These are phyloP conservation scores for Melolontha melolontha DNA, from an alignment of 2,888 invertebrate genomes.

Conservation along the genomic window DNA sequence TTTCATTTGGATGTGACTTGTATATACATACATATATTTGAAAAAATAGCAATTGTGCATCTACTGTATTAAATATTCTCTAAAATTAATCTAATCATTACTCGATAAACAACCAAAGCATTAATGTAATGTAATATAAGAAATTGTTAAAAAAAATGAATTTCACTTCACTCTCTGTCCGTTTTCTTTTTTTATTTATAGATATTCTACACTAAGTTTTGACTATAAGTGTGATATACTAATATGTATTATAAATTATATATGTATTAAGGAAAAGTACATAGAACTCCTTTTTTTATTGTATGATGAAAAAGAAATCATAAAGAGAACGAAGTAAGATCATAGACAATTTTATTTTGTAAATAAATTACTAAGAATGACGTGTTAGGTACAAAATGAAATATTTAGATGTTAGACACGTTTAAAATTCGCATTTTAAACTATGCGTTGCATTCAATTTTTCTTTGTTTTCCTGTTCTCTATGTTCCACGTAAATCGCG, in stretches of 20 bases:
- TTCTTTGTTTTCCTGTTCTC: neutral
- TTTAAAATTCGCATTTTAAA: constrained; percentile 5
- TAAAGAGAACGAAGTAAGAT: neutral
- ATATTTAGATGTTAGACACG: neutral
- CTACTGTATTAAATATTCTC: neutral
- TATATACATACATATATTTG: too few relatives aligned
- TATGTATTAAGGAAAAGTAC: constrained; percentile 2
- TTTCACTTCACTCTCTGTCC: neutral
- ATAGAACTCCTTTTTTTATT: constrained; percentile 6
- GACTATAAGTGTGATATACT: constrained; percentile 35
- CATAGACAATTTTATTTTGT: neutral
- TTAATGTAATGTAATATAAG: constrained; percentile 15
- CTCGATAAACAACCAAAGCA: constrained; percentile 19
- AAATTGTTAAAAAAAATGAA: neutral
- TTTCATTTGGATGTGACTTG: too few relatives aligned
- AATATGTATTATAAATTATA: constrained; percentile 8
- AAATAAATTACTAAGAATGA: constrained; percentile 14
- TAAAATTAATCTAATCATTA: constrained; percentile 12
- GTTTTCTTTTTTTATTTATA: neutral
- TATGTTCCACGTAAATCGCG: too few relatives aligned
- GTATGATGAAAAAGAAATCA: neutral
- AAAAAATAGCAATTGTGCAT: too few relatives aligned
- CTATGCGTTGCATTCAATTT: neutral
- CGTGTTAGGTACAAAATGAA: constrained; percentile 30
- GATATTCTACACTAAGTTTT: constrained; percentile 18